A percentile compares a stretch with the other conserved stretches of the same genome.
These are phyloP conservation scores for Stegodyphus dumicola DNA, from an alignment of 1,140 invertebrate genomes.

Conservation along the genomic window DNA sequence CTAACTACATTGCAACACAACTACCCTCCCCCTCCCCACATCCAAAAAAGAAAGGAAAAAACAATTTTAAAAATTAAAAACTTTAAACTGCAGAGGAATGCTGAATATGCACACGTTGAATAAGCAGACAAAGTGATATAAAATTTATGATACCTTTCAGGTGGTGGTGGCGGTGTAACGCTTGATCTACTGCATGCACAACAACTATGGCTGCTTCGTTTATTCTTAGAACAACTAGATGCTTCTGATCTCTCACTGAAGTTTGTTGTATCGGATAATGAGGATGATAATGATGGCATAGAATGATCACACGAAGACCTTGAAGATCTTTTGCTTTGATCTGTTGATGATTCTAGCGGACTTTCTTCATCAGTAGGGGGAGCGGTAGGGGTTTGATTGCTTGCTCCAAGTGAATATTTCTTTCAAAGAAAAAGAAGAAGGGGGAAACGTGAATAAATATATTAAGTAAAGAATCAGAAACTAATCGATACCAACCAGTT, in stretches of 20 bases:
- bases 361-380: slow-evolving; percentile 35
- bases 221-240: slow-evolving; percentile 31
- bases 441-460: too few species aligned
- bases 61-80: too few species aligned
- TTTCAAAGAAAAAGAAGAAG: too few species aligned
- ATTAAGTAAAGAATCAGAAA: too few species aligned
- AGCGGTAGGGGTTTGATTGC: slow-evolving; percentile 60
- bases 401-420: slow-evolving; percentile 65
- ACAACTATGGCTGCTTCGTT: slow-evolving; percentile 46
- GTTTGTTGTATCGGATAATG: slow-evolving; percentile 16
- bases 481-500: too few species aligned
- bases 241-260: slow-evolving; percentile 13
- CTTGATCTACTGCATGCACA: slow-evolving; percentile 44
- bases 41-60: too few species aligned
- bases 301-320: slow-evolving; percentile 56
- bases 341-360: slow-evolving; percentile 24
- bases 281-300: slow-evolving; percentile 40
- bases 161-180: slow-evolving; percentile 59
- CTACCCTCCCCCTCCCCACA: too few species aligned
- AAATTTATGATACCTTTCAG: slow-evolving; percentile 59
- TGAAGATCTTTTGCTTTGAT: slow-evolving; percentile 60
- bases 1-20: too few species aligned
- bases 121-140: neutral
- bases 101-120: neutral
- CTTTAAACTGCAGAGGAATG: too few species aligned